Conservation (phyloP, 2,888 invertebrate species). For the Norana najaformis region DNA sequence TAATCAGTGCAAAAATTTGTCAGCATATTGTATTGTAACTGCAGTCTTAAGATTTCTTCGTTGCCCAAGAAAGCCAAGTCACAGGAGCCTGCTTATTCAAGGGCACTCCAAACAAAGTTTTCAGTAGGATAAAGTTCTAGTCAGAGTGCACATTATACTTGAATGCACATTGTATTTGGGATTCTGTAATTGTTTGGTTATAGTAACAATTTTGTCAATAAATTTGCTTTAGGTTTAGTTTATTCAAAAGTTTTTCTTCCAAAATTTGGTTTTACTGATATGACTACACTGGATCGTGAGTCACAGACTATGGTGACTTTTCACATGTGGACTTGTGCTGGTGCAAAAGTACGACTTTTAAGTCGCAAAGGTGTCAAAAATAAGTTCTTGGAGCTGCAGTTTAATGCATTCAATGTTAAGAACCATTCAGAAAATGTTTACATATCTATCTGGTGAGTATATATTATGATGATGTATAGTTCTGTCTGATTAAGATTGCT, state of each 20-base stretch:
- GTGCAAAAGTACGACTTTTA: background rate
- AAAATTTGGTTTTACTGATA: background rate
- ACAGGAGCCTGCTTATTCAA: too few relatives aligned
- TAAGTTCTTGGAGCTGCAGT: background rate
- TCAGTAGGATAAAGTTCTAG: background rate
- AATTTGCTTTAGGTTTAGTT: background rate
- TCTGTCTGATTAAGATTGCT: background rate
- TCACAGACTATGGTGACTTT: background rate
- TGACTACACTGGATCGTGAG: background rate
- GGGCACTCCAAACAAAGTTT: too few relatives aligned
- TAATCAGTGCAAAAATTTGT: too few relatives aligned
- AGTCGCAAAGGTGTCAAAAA: background rate
- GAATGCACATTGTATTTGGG: background rate
- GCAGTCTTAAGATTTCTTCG: too few relatives aligned
- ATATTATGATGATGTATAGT: background rate
- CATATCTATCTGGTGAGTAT: constrained; percentile 9
- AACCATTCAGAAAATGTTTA: background rate
- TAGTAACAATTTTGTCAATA: background rate
- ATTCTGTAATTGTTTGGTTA: background rate
- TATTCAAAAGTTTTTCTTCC: background rate
- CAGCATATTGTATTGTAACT: too few relatives aligned
- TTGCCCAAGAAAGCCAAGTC: too few relatives aligned
- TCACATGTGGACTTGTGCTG: background rate
- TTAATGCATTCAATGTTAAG: background rate
- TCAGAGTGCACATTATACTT: background rate